phyloP scores from a whole-genome alignment of 1,140 invertebrate genomes.

The Nasonia giraulti region DNA sequence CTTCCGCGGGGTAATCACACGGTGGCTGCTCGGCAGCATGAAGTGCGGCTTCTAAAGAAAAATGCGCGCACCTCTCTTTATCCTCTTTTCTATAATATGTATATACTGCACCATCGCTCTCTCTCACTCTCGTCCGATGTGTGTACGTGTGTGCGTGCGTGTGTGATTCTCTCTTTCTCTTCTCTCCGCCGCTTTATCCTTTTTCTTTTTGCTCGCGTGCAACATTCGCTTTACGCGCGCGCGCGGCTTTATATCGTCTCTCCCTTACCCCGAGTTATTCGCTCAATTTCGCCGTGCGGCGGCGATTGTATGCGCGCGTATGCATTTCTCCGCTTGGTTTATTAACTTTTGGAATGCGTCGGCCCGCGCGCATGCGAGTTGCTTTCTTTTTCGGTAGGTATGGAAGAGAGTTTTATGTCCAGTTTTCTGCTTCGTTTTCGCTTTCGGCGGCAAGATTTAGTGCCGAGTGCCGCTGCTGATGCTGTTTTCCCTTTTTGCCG shows the following conservation, averaged over 20 bases:
- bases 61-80: conserved; percentile 36
- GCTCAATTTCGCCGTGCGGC: conserved; percentile 41
- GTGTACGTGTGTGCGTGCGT: no score
- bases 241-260: conserved; percentile 35
- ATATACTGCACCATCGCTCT: conserved; percentile 42
- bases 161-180: conserved; percentile 19
- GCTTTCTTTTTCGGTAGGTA: conserved; percentile 48
- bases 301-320: conserved; percentile 36
- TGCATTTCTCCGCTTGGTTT: conserved; percentile 46
- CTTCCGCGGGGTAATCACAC: conserved; percentile 69
- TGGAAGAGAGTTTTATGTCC: background rate
- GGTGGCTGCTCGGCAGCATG: conserved; percentile 69
- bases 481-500: background rate
- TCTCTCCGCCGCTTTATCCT: background rate
- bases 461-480: background rate
- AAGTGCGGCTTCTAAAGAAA: conserved; percentile 58
- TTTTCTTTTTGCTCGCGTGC: background rate
- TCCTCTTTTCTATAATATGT: conserved; percentile 51
- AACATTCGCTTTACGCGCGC: conserved; percentile 35
- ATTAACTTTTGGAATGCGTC: conserved; percentile 48
- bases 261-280: conserved; percentile 39
- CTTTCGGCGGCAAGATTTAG: conserved; percentile 40
- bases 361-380: background rate
- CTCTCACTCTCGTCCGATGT: background rate
- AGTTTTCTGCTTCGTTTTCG: background rate